Evolutionary conservation across 2,888 invertebrate species (phyloP), one percentile per base, ranked within the genome.

Genomic region (Drosophila atripex): DNA sequence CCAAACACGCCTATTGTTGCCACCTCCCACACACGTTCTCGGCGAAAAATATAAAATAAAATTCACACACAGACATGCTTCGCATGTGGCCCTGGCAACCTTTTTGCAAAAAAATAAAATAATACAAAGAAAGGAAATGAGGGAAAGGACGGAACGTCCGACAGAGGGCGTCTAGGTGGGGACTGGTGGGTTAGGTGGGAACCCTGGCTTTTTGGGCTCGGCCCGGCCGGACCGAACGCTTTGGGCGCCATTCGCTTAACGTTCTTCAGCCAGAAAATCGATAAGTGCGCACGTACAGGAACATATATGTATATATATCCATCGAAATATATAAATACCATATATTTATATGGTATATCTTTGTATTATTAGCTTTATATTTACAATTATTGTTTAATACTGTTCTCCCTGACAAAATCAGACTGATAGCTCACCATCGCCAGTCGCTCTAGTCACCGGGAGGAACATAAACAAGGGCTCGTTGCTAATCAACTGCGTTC

Each of bases 221-320:
- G 39, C 32, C 45, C 39, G 51, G 38, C 64, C 46, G 61, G 64
- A 51, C 63, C 51, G 59, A 45, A 21, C 71, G 75, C 77, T 75
- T 77, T 78, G 79, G 85, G 82, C 79, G 73, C 75, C 74, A 85
- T 85, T 74, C 70, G 73, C 66, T 73, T 60, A 66, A 68, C 70
- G 74, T 76, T 80, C 76, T 70, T 76, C 75, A 75, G 79, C 73
- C 86, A 85, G 86, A 83, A 83, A 83, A 83, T 85, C 83, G 83
- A 83, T 83, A 83, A 76, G 73, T 76, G 83, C 80, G 79, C 85
- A 77, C 79, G 75, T 85, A 77, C 77, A 77, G 58, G 71, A 75
- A 85, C 56, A 77, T 75, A 83, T 78, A 78, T 76, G 55, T 12
- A 11, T 51, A 69, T 58, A 45, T 69, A 45, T 38, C 16, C 47